These are phyloP conservation scores for Tachysurus vachellii DNA, from an alignment of 2,113 vertebrate species.

Conservation along the genomic window DNA sequence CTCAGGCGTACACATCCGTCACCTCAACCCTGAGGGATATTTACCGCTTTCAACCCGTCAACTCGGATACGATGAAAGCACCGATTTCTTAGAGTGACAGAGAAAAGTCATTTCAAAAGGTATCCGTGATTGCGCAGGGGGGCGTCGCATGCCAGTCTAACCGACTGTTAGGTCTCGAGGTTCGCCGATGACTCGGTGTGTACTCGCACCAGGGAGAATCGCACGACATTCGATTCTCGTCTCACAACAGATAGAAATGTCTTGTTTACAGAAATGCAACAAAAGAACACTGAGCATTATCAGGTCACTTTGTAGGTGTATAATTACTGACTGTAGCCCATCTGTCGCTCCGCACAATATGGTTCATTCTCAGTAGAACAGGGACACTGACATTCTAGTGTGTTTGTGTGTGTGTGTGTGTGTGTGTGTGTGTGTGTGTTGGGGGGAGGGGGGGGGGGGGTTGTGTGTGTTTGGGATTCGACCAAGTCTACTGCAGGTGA, in stretches of 20 bases:
- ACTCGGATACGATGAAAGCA: background rate
- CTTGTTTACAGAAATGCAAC: background rate
- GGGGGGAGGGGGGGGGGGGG: background rate
- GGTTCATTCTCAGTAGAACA: background rate
- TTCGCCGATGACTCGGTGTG: background rate
- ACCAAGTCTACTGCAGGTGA: no score
- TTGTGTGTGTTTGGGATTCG: background rate
- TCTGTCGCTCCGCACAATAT: background rate
- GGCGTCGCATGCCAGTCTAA: background rate
- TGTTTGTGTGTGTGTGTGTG: background rate
- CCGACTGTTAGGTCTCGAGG: background rate
- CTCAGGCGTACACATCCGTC: background rate
- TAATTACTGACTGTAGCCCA: constrained; percentile 12
- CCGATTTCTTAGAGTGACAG: background rate
- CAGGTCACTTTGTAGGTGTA: constrained; percentile 24
- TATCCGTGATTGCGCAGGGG: background rate
- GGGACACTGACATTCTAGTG: background rate
- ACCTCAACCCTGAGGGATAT: background rate
- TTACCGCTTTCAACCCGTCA: background rate
- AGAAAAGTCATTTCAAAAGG: background rate
- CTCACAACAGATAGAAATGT: background rate
- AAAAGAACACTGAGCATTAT: constrained; percentile 12
- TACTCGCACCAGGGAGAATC: background rate
- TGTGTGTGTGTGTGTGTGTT: background rate
- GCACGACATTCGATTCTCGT: background rate